Percentiles rank a stretch among this genome's conserved stretches.
phyloP scores from a whole-genome alignment of 2,888 invertebrate species.

The Drosophila longiperda region DNA sequence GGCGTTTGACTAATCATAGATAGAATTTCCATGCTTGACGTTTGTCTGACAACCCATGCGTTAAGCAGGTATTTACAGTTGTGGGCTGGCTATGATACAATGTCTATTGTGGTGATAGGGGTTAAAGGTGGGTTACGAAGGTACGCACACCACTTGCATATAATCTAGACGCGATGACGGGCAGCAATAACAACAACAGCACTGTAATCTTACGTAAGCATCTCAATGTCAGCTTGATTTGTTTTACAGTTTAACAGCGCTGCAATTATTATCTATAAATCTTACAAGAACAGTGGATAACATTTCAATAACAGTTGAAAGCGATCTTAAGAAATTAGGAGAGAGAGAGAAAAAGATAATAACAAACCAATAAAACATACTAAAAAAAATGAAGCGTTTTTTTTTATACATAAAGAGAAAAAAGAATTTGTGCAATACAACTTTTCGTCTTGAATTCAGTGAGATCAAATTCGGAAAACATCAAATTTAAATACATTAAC shows the following conservation, averaged over 20 bases:
- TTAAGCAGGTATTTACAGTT: conserved; percentile 30
- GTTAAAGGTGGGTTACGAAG: not conserved
- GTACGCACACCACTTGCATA: not conserved
- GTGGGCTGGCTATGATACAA: conserved; percentile 11
- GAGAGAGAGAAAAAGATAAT: not conserved
- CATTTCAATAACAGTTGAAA: not conserved
- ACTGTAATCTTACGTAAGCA: conserved; percentile 36
- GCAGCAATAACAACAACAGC: not conserved
- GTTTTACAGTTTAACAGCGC: conserved; percentile 5
- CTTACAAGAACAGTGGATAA: not conserved
- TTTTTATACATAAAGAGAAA: not conserved
- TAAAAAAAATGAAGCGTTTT: not conserved
- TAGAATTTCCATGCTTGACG: conserved; percentile 72
- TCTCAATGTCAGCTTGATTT: conserved; percentile 43
- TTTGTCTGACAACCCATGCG: conserved; percentile 62
- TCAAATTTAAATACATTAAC: not conserved
- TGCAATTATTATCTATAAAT: not conserved
- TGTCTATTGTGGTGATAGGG: conserved; percentile 1
- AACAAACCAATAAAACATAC: not conserved
- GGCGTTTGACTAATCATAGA: conserved; percentile 43
- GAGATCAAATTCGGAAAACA: not conserved
- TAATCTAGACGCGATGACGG: not conserved
- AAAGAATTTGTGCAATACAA: not conserved
- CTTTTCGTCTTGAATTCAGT: not conserved
- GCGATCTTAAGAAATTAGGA: not conserved